Evolutionary conservation across 2,888 invertebrate genomes (phyloP).

Genomic region (Callimorpha dominula): DNA sequence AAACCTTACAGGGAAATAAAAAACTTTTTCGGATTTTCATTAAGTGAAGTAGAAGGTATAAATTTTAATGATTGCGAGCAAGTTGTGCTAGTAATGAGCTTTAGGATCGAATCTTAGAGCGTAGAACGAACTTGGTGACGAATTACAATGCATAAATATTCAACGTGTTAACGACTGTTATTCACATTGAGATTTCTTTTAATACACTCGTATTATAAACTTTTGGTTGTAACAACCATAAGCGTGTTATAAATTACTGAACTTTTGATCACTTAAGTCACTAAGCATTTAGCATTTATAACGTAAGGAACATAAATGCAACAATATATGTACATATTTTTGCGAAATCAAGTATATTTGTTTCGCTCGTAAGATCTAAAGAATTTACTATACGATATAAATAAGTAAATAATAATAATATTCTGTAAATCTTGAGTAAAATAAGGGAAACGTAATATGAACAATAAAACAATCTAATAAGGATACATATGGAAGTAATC

Average conservation of each 20-base stretch:
- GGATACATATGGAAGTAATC: conserved; percentile 3
- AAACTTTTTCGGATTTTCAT: conserved; percentile 71
- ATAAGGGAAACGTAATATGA: background rate
- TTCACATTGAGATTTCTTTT: conserved; percentile 48
- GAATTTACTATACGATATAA: too few relatives aligned
- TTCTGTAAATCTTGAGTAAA: too few relatives aligned
- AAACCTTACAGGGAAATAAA: conserved; percentile 51
- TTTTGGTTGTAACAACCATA: conserved; percentile 4
- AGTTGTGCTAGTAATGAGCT: conserved; percentile 74
- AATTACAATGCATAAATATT: conserved; percentile 58
- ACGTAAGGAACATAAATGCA: too few relatives aligned
- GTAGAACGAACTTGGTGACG: conserved; percentile 59
- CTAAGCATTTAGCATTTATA: conserved; percentile 6
- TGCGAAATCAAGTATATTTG: too few relatives aligned
- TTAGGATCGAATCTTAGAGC: conserved; percentile 56
- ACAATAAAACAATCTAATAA: background rate
- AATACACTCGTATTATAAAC: conserved; percentile 27
- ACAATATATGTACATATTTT: too few relatives aligned
- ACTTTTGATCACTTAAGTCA: conserved; percentile 16
- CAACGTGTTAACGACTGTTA: conserved; percentile 50
- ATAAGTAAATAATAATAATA: too few relatives aligned
- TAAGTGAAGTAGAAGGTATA: conserved; percentile 71
- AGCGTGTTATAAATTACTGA: conserved; percentile 2
- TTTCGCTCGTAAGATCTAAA: too few relatives aligned
- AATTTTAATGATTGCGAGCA: conserved; percentile 78